Percentiles rank a stretch among this genome's conserved stretches.
These are phyloP conservation scores for Glareola pratincola DNA, from an alignment of 2,113 vertebrate species.

Conservation along the genomic window DNA sequence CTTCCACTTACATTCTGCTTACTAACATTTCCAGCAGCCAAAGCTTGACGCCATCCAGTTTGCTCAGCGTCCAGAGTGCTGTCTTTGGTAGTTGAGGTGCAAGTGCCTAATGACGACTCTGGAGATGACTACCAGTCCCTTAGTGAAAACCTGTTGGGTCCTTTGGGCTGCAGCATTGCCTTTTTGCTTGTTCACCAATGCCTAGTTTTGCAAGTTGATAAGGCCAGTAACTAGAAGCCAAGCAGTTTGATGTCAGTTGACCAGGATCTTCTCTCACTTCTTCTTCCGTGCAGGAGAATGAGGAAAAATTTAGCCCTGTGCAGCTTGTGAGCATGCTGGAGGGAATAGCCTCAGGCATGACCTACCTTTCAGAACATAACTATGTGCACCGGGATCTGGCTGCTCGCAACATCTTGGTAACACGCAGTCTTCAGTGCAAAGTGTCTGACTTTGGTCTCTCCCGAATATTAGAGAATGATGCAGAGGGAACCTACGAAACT, in stretches of 20 bases:
- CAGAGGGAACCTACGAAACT: constrained; percentile 79
- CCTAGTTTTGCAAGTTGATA: background rate
- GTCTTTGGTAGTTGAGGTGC: background rate
- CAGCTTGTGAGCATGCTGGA: constrained; percentile 80
- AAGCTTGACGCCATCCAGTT: background rate
- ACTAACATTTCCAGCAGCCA: background rate
- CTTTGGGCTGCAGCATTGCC: background rate
- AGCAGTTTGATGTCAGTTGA: background rate
- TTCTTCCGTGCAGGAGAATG: constrained; percentile 63
- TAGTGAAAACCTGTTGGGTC: background rate
- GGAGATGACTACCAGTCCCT: background rate
- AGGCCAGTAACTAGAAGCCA: background rate
- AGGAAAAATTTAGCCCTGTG: constrained; percentile 74
- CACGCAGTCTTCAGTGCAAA: constrained; percentile 75
- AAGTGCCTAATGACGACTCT: background rate
- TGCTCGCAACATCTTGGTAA: constrained; percentile 79
- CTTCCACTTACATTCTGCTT: background rate
- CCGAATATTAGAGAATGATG: constrained; percentile 71
- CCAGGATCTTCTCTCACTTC: background rate
- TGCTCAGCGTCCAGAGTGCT: background rate
- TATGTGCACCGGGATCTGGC: constrained; percentile 80
- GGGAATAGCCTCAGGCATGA: constrained; percentile 81
- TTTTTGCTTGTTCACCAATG: background rate
- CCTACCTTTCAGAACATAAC: constrained; percentile 77
- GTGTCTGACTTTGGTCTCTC: constrained; percentile 80